Conservation (phyloP, 2,888 invertebrate genomes). For the Gnatocerus cornutus region DNA sequence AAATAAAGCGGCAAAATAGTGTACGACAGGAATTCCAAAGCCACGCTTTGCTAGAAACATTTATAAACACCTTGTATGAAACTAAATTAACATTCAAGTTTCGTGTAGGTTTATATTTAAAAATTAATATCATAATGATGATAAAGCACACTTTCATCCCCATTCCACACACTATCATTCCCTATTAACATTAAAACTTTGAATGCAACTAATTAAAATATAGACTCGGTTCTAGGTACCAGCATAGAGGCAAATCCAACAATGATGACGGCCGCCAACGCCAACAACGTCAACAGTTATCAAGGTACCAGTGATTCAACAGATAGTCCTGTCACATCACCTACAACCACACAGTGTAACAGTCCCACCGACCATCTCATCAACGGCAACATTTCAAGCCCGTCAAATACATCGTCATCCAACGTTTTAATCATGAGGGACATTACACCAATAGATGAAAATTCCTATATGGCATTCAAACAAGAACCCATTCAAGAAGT, state of each 20-base stretch:
- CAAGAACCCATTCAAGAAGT: conserved; percentile 74
- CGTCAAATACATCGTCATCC: conserved; percentile 62
- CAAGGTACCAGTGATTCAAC: conserved; percentile 75
- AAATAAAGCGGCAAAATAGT: no score
- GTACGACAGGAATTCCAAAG: no score
- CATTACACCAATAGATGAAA: conserved; percentile 69
- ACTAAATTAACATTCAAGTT: no score
- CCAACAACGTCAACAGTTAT: conserved; percentile 68
- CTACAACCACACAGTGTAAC: conserved; percentile 68
- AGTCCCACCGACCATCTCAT: conserved; percentile 69
- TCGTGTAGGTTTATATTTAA: no score
- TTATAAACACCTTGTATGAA: no score
- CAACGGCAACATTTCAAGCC: conserved; percentile 70
- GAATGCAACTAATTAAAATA: conserved; percentile 57
- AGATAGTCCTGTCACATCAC: conserved; percentile 73
- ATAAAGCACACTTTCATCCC: no score
- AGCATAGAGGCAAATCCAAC: conserved; percentile 70
- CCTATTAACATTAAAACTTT: conserved; percentile 7
- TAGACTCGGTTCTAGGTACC: conserved; percentile 69
- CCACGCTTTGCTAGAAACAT: no score
- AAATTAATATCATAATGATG: no score
- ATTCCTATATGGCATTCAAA: conserved; percentile 71
- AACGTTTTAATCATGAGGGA: conserved; percentile 72
- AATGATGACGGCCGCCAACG: conserved; percentile 59
- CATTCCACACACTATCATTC: not conserved